Evolutionary conservation across 2,797 vertebrate genomes (phyloP).

Genomic region (Spea hammondii): DNA sequence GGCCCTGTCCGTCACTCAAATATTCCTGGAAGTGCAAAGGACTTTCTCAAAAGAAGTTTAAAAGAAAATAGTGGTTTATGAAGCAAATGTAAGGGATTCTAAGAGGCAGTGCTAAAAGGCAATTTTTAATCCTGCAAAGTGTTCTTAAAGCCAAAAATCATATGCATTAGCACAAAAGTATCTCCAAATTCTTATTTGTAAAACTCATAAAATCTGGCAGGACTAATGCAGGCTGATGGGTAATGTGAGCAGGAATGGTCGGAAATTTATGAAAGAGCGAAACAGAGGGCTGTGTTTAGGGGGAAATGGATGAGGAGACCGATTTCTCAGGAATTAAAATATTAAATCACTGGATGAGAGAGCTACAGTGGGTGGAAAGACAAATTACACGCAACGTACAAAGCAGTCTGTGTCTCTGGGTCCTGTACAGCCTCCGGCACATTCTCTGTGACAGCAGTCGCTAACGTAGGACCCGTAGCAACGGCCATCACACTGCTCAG

Average conservation of each 20-base stretch:
- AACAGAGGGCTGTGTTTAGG: constrained; percentile 37
- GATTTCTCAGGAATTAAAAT: constrained; percentile 6
- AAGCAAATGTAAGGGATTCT: constrained; percentile 21
- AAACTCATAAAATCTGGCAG: constrained; percentile 58
- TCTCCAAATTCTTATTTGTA: constrained; percentile 56
- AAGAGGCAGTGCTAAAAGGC: constrained; percentile 27
- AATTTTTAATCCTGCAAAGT: constrained; percentile 58
- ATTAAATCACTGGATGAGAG: neutral
- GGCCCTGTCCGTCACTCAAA: neutral
- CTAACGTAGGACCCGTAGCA: constrained; percentile 96
- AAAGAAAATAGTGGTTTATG: neutral
- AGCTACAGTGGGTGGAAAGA: constrained; percentile 19
- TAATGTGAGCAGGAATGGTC: constrained; percentile 43
- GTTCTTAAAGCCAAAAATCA: constrained; percentile 59
- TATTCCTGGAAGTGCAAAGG: neutral
- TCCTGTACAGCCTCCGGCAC: constrained; percentile 90
- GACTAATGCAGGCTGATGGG: constrained; percentile 56
- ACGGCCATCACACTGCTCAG: constrained; percentile 93
- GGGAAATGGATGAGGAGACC: neutral
- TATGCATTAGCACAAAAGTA: constrained; percentile 57
- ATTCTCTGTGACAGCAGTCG: constrained; percentile 94
- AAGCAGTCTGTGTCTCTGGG: constrained; percentile 95
- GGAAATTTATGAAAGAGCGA: constrained; percentile 54
- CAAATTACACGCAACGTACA: constrained; percentile 66
- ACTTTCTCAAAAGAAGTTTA: neutral